Evolutionary conservation across 1,140 invertebrate genomes (phyloP), one percentile per base, ranked within the genome.

Genomic region (Macrostomum lignano): DNA sequence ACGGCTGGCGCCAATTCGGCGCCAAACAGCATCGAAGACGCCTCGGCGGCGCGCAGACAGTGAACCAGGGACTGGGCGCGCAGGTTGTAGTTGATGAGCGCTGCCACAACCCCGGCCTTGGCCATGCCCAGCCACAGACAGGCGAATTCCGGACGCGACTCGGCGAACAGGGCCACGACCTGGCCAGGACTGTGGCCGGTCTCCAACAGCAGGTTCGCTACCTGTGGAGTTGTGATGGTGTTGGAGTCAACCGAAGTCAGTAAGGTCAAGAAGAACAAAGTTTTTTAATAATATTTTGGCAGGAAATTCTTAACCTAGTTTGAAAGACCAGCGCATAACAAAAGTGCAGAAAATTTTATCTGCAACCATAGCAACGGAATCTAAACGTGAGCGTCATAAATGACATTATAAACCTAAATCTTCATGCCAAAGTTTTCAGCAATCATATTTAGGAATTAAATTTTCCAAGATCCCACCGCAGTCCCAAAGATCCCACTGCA

Each of bases 41-140:
- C 69, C 35, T 74, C 68, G 1, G 74, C 71, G 7, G 74, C 67
- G 6, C 62, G 65, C 21, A 91, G 65, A 37, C 71, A 79, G 55
- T 91, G 75, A 1, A 68, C 47, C 14, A 94, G 54, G 3, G 74
- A 65, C 2, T 72, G 62, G 0, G 65, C 61, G 7, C 69, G 61
- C 17, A 86, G 58, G 50, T 86, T 81, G 2, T 68, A 74, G 46
- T 91, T 93, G 4, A 93, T 68, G 2, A 91, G 61, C 0, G 82
- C 78, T 2, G 71, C 67, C 1, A 74, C 65, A 1, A 76, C 67
- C 21, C 78, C 77, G 26, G 76, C 64, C 56, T 79, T 78, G 3
- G 70, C 67, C 5, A 88, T 49, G 0, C 77, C 81, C 1, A 91
- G 52, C 78, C 79, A 88, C n/a, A 74, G 61, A 40, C 67, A 70